Evolutionary conservation across 2,797 vertebrate species (phyloP), one percentile per base, ranked within the genome.

Genomic region (Mus caroli): DNA sequence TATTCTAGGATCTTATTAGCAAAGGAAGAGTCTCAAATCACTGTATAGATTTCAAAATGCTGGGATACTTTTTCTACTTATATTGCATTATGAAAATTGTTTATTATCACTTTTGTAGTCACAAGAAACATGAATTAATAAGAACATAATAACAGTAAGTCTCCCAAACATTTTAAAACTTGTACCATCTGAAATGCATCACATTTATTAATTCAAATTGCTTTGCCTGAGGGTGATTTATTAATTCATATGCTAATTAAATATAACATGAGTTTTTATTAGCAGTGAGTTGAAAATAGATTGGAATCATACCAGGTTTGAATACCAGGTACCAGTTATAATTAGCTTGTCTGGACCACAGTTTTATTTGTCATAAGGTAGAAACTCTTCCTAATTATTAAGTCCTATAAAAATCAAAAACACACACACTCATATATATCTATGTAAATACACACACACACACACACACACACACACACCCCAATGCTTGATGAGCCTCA

Each of bases 211-310:
- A 96, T 88, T 76, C 4, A 62, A 93, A 94, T 40, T 92, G 20
- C 46, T 34, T 77, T 77, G 34, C 76, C 83, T 75, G 22, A 19
- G 52, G n/a, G 43, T 90, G 31, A 90, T 67, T 83, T 96, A 76
- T 88, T 89, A 95, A 95, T 96, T 96, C n/a, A 20, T 82, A 78
- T 90, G 60, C n/a, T 95, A 93, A 92, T 94, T 92, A 95, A 95
- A 95, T 88, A 60, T 56, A 90, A 80, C 31, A 77, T 82, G 50
- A 43, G 15, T 91, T 80, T 88, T 91, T 69, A 56, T 80, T 92
- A 93, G 60, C 50, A 85, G 67, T 69, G 10, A 14, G 13, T 91
- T 91, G 37, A 80, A 79, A n/a, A 88, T 37, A 97, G 76, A 89
- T 92, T 94, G 22, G 10, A 97, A n/a, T 94, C 64, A 93, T 17